Evolutionary conservation across 2,113 vertebrate species (phyloP), one percentile per base, ranked within the genome.

Genomic region (Oostethus manadensis): DNA sequence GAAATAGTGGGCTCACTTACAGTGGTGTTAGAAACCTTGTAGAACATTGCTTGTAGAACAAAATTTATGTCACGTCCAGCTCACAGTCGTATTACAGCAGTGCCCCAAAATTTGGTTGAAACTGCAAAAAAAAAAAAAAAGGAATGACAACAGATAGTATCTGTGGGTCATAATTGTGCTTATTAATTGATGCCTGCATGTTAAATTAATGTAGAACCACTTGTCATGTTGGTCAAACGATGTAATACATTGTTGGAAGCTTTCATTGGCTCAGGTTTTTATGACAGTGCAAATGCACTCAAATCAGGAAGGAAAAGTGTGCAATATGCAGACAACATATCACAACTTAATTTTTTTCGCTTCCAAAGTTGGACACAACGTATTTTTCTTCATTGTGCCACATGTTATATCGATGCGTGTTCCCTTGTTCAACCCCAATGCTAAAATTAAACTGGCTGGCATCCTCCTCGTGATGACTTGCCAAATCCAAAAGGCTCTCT

Each of bases 371-470:
- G 55, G 51, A 74, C 45, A 58, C 16, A 2, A 54, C 50, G 62
- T 59, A 63, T 62, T 72, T 71, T 18, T 65, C 38, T 44, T 55
- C 56, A 59, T 43, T 22, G 40, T 64, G 56, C 38, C 14, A 21
- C 5, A 26, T 79, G 67, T 64, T 26, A 78, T 64, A 42, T 64
- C 51, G 47, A 11, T 66, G 60, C 64, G 58, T 78, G 62, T 76
- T 65, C 71, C 64, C 53, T 55, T 48, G 68, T 51, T 62, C 22
- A 61, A 57, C 73, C 67, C 69, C 60, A 77, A 77, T 76, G 73
- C 76, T 66, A 65, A 65, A 64, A 70, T 62, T 62, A 74, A 64
- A 81, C 63, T 22, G 71, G 59, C 59, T 79, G 74, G 71, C 73
- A 71, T 73, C 58, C 64, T 16, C 61, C 74, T 64, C 62, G 57